Evolutionary conservation across 1,140 invertebrate species (phyloP), one percentile per base, ranked within the genome.

Genomic region (Mamestra configurata): DNA sequence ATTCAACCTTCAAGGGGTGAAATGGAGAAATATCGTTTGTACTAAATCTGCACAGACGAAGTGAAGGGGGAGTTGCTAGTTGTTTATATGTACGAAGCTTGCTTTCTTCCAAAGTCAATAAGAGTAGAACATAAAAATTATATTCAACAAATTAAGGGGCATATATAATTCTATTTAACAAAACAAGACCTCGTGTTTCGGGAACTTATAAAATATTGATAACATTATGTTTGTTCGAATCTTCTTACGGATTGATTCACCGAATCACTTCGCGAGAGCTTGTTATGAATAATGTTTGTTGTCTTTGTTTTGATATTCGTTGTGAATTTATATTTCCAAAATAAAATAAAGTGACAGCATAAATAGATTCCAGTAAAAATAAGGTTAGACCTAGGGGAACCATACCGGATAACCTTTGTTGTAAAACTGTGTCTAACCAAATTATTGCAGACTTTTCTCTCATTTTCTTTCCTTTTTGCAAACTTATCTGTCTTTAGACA

Each of bases 211-310:
- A 31, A 61, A 76, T 49, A 76, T 76, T 76, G 55, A 76, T 61
- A 49, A 35, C 55, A 37, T 31, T 40, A 61, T 61, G 73, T 76
- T 76, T 76, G 37, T 76, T 43, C 37, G 24, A 75, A 75, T 59
- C 55, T 53, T 31, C 73, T 76, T 76, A 76, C 55, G 24, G 57
- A 64, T 64, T 75, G 53, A 43, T 75, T 76, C 55, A n/a, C 20
- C n/a, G 51, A 75, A 75, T 75, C 53, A 64, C 40, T 76, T 64
- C 6, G 18, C 22, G 18, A 46, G n/a, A 18, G 24, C 20, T 18
- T 51, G 68, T 51, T 71, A n/a, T 71, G 24, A 31, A 11, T 64
- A 37, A 31, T 71, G 46, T 35, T 27, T 71, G 22, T 31, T 51
- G 68, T 53, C 15, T 71, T 71, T 71, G 11, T 27, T 2, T 43